These are phyloP conservation scores for Clinocottus analis DNA, from an alignment of 2,113 vertebrate genomes.

Conservation along the genomic window DNA sequence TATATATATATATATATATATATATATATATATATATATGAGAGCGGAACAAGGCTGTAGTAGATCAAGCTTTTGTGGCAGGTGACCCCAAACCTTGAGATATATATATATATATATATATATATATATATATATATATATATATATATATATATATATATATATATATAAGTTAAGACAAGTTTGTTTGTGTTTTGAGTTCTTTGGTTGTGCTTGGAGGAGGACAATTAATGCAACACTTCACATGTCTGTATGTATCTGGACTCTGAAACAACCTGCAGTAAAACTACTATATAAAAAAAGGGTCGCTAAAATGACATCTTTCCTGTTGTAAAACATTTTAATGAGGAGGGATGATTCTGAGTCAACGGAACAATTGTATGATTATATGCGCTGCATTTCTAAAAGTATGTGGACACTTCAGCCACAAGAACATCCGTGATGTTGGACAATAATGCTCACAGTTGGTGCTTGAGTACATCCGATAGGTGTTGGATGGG, in stretches of 20 bases:
- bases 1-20: too few species aligned
- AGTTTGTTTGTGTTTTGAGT: background rate
- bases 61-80: too few species aligned
- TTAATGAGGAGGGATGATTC: background rate
- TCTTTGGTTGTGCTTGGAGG: background rate
- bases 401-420: background rate
- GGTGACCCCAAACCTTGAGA: too few species aligned
- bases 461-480: background rate
- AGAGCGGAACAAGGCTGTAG: too few species aligned
- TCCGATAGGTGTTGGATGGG: background rate
- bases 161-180: too few species aligned
- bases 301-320: background rate
- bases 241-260: background rate
- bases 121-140: too few species aligned
- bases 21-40: too few species aligned
- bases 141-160: too few species aligned
- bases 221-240: too few species aligned
- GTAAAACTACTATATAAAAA: background rate
- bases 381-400: background rate
- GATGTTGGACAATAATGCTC: background rate
- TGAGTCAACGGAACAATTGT: background rate
- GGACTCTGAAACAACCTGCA: background rate
- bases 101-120: too few species aligned
- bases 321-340: background rate
- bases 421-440: conserved; percentile 1